Conservation (phyloP, 92 coral and sea anemone genomes). For the Anthopleura xanthogrammica region DNA sequence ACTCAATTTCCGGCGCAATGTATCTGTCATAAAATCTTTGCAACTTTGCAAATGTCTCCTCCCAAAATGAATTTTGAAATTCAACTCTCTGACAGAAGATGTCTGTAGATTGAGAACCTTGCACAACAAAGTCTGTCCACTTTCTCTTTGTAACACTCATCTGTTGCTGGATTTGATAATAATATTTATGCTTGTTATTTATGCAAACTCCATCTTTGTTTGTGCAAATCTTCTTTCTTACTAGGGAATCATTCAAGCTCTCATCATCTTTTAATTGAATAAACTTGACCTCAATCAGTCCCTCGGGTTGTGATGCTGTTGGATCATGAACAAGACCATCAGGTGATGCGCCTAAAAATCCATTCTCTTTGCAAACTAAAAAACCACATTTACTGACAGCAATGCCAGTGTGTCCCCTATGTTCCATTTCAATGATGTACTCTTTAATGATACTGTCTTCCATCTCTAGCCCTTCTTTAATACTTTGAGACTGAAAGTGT, state of each 20-base stretch:
- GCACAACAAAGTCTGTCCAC: conserved; percentile 68
- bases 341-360: conserved; percentile 48
- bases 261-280: conserved; percentile 47
- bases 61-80: conserved; percentile 43
- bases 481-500: conserved; percentile 14
- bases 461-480: conserved; percentile 32
- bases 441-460: conserved; percentile 6
- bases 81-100: conserved; percentile 43
- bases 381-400: conserved; percentile 45
- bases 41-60: conserved; percentile 29
- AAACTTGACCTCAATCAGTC: conserved; percentile 44
- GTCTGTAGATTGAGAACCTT: conserved; percentile 30
- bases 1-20: conserved; percentile 24
- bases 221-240: conserved; percentile 10
- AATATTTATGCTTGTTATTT: conserved; percentile 41
- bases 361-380: conserved; percentile 36
- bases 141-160: conserved; percentile 56
- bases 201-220: conserved; percentile 5
- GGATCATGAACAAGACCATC: conserved; percentile 53
- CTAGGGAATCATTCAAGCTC: conserved; percentile 26
- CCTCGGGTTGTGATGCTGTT: conserved; percentile 16
- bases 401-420: conserved; percentile 33
- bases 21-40: conserved; percentile 33
- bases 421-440: conserved; percentile 16
- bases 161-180: conserved; percentile 44